Conservation (phyloP, 1,140 invertebrate genomes). For the Venturia canescens region DNA sequence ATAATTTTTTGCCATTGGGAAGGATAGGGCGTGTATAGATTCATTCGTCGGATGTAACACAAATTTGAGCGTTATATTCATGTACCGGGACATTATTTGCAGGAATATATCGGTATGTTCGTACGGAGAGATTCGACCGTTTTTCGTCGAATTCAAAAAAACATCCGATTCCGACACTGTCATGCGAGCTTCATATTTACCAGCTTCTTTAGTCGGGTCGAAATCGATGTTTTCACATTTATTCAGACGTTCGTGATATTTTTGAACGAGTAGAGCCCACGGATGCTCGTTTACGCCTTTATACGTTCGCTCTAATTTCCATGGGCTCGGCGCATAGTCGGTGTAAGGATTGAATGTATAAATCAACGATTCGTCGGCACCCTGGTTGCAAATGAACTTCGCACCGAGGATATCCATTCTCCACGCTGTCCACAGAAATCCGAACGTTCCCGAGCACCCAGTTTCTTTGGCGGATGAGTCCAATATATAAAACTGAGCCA, state of each 20-base stretch:
- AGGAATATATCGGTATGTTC: neutral
- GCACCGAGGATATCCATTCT: conserved; percentile 22
- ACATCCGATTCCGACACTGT: neutral
- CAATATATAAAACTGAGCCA: conserved; percentile 5
- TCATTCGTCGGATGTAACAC: neutral
- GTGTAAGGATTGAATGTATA: conserved; percentile 28
- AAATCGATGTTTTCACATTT: conserved; percentile 4
- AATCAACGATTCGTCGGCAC: neutral
- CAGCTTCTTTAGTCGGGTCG: conserved; percentile 6
- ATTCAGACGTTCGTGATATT: neutral
- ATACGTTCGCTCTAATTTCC: no score
- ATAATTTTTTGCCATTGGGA: neutral
- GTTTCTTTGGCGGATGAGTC: neutral
- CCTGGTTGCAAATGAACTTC: neutral
- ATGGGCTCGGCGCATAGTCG: no score
- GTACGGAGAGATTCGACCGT: neutral
- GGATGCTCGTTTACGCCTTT: no score
- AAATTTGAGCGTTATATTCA: neutral
- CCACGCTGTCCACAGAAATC: no score
- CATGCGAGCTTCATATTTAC: neutral
- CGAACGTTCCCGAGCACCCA: neutral
- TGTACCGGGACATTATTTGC: neutral
- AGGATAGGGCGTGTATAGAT: neutral
- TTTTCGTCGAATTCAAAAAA: neutral
- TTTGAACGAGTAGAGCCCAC: no score